Evolutionary conservation across 2,888 invertebrate genomes (phyloP).

Genomic region (Eueremaeus valkanovi): DNA sequence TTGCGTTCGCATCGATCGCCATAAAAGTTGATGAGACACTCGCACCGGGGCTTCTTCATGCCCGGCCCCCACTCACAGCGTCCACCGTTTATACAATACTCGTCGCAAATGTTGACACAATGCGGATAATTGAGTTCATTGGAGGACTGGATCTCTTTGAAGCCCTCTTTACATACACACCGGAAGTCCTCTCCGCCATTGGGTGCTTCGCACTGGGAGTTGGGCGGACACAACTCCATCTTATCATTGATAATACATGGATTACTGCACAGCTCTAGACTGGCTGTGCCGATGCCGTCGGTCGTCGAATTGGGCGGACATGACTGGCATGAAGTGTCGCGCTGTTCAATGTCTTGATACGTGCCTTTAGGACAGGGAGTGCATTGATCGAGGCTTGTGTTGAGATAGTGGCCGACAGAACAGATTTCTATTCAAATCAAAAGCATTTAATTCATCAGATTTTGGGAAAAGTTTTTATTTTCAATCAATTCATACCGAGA

Average conservation of each 20-base stretch:
- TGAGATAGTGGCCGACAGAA: slow-evolving; percentile 67
- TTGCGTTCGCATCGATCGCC: slow-evolving; percentile 83
- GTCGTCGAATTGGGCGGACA: slow-evolving; percentile 91
- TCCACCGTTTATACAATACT: slow-evolving; percentile 84
- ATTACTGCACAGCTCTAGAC: slow-evolving; percentile 77
- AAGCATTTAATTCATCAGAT: neutral
- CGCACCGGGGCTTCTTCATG: slow-evolving; percentile 73
- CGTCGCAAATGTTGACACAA: slow-evolving; percentile 74
- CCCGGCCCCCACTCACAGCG: slow-evolving; percentile 60
- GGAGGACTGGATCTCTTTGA: slow-evolving; percentile 28
- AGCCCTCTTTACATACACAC: slow-evolving; percentile 40
- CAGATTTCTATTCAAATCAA: slow-evolving; percentile 54
- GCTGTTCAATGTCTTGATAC: slow-evolving; percentile 83
- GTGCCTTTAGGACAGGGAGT: slow-evolving; percentile 80
- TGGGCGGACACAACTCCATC: slow-evolving; percentile 75
- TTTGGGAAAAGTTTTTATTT: neutral
- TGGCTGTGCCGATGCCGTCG: slow-evolving; percentile 70
- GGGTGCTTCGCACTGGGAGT: slow-evolving; percentile 66
- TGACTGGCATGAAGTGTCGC: slow-evolving; percentile 70
- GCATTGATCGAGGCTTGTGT: slow-evolving; percentile 75
- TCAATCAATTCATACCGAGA: slow-evolving; percentile 61
- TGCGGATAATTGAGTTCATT: slow-evolving; percentile 38
- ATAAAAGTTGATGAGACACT: slow-evolving; percentile 86
- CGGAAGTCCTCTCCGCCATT: slow-evolving; percentile 39
- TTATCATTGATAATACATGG: slow-evolving; percentile 71